Base-by-base conservation (phyloP, 64 coral and sea anemone genomes). In the Pocillopora verrucosa region DNA sequence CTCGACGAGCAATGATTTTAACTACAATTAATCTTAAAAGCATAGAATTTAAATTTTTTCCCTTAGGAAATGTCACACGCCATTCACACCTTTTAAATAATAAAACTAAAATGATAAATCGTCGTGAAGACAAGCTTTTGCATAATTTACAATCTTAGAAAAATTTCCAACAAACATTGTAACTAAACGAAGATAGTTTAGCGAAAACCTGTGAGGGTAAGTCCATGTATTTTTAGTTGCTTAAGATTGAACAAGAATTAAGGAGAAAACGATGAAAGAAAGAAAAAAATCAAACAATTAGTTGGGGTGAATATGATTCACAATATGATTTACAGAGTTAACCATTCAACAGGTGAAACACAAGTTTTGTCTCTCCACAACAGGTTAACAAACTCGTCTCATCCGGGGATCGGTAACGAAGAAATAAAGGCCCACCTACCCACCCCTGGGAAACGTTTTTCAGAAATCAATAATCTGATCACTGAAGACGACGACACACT, bases 281-380 rank as follows among this genome's bases (percentile, higher is more conserved):
- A 26, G 13, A 65, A 68, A 68, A 22, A 16, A 25, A 62, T 64
- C 34, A 63, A 35, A 62, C 19, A 56, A 81, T 13, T 26, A 26
- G 35, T 20, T 63, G 22, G 35, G 30, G 30, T 0, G 30, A 30
- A 30, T 30, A 30, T 30, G 30, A 30, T 30, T 30, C 30, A 30
- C 82, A 85, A 13, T 24, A 56, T 72, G 24, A 11, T 72, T 85
- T 64, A 85, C 12, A 26, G 38, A 85, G 61, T 17, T 41, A 82
- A 65, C 60, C 61, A 38, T 17, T 57, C 82, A 85, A 85, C 82
- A 72, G 82, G 82, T 85, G 82, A 41, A 58, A 56, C 37, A 70
- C 37, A 83, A 70, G 22, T 20, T 22, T 26, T 7, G 41, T 70
- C 38, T 15, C 10, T 57, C 37, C 19, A 85, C 51, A n/a, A 36